A percentile compares a stretch with the other conserved stretches of the same genome.
These are phyloP conservation scores for Nothobranchius furzeri DNA, from an alignment of 2,113 vertebrate species.

Conservation along the genomic window DNA sequence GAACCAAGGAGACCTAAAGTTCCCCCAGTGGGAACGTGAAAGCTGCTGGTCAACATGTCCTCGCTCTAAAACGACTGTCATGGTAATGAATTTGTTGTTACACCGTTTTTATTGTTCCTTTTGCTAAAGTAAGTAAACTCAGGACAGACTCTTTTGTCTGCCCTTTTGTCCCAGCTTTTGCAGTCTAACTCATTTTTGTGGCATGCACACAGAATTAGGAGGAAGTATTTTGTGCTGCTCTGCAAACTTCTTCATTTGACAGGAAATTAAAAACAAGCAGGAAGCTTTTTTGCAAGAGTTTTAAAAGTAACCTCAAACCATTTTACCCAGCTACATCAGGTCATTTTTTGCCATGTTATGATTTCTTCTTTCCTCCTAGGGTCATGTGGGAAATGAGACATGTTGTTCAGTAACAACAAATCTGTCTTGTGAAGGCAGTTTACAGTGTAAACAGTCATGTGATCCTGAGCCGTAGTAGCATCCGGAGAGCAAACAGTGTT, in stretches of 20 bases:
- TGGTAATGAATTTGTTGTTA: not conserved
- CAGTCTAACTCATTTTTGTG: not conserved
- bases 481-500: constrained; percentile 13
- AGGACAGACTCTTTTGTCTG: not conserved
- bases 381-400: constrained; percentile 39
- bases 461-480: constrained; percentile 49
- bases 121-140: not conserved
- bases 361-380: constrained; percentile 33
- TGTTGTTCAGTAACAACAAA: constrained; percentile 39
- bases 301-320: not conserved
- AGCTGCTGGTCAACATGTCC: constrained; percentile 1
- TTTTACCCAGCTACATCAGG: not conserved
- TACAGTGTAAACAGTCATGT: constrained; percentile 54
- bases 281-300: not conserved
- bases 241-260: constrained; percentile 15
- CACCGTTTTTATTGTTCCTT: not conserved
- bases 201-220: not conserved
- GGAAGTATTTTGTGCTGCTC: constrained; percentile 17
- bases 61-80: not conserved
- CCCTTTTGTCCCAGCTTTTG: constrained; percentile 10
- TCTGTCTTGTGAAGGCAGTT: constrained; percentile 61
- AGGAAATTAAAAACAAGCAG: constrained; percentile 17
- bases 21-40: constrained; percentile 25
- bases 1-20: constrained; percentile 31
- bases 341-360: constrained; percentile 36